Percentiles rank a stretch among this genome's conserved stretches.
Conservation (phyloP, 2,113 vertebrate species). For the Madoqua kirkii region DNA sequence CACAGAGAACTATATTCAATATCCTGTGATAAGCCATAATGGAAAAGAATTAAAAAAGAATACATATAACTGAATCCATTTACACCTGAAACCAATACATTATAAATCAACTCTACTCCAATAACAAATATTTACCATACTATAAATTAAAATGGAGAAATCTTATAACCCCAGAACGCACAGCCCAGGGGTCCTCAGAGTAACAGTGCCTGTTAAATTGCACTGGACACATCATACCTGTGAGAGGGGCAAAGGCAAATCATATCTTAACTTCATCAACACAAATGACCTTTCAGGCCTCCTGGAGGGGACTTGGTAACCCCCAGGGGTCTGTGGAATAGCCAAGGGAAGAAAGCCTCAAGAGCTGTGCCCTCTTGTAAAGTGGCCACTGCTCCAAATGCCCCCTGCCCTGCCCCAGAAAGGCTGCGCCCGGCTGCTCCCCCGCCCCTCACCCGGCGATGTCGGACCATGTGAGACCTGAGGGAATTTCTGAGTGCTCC, state of each 20-base stretch:
- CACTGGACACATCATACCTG: too few species aligned
- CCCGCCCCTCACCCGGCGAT: fast-evolving
- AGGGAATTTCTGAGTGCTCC: background rate
- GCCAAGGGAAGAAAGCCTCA: background rate
- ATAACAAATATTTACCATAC: background rate
- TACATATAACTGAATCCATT: background rate
- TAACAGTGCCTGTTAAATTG: background rate
- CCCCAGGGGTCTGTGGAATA: background rate
- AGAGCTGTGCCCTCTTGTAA: background rate
- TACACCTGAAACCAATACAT: background rate
- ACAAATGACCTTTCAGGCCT: background rate
- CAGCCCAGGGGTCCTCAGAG: background rate
- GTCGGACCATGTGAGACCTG: too few species aligned
- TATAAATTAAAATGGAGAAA: background rate
- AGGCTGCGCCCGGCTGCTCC: background rate
- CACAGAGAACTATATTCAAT: background rate
- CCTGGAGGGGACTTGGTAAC: background rate
- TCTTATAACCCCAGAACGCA: background rate
- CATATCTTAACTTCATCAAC: background rate
- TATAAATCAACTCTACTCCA: background rate
- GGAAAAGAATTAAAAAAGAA: background rate
- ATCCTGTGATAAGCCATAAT: background rate
- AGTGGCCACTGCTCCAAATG: background rate
- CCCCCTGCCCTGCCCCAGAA: background rate
- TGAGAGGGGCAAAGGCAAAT: background rate